Evolutionary conservation across 2,888 invertebrate genomes (phyloP).

Genomic region (Bellardia pandia): DNA sequence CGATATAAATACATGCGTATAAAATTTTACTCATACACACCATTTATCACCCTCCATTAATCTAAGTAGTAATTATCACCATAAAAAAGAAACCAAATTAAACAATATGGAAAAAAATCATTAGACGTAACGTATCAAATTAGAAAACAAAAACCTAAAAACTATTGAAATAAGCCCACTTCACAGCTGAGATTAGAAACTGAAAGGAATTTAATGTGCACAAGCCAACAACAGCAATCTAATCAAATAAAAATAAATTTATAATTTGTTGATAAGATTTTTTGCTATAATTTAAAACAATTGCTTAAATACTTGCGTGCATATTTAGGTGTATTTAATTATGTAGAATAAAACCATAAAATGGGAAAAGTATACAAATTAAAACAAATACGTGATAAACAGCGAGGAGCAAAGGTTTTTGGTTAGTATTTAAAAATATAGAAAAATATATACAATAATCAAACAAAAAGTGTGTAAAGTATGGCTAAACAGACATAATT

Average conservation of each 20-base stretch:
- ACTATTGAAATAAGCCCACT: slow-evolving; percentile 21
- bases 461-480: too few species aligned
- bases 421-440: not conserved
- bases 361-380: slow-evolving; percentile 12
- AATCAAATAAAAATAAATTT: slow-evolving; percentile 37
- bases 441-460: too few species aligned
- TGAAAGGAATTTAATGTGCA: not conserved
- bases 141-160: not conserved
- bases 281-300: slow-evolving; percentile 25
- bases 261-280: slow-evolving; percentile 53
- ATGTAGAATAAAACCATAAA: not conserved
- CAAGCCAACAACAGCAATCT: slow-evolving; percentile 21
- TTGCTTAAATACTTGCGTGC: slow-evolving; percentile 55
- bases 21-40: slow-evolving; percentile 64
- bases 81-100: slow-evolving; percentile 13
- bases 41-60: slow-evolving; percentile 54
- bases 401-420: not conserved
- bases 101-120: not conserved
- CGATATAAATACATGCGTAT: slow-evolving; percentile 14
- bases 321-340: slow-evolving; percentile 25
- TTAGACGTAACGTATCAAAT: not conserved
- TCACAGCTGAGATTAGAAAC: not conserved
- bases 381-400: slow-evolving; percentile 24
- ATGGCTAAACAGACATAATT: too few species aligned
- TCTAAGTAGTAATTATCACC: slow-evolving; percentile 39